Evolutionary conservation across 2,797 vertebrate genomes (phyloP).

Genomic region (Manis javanica): DNA sequence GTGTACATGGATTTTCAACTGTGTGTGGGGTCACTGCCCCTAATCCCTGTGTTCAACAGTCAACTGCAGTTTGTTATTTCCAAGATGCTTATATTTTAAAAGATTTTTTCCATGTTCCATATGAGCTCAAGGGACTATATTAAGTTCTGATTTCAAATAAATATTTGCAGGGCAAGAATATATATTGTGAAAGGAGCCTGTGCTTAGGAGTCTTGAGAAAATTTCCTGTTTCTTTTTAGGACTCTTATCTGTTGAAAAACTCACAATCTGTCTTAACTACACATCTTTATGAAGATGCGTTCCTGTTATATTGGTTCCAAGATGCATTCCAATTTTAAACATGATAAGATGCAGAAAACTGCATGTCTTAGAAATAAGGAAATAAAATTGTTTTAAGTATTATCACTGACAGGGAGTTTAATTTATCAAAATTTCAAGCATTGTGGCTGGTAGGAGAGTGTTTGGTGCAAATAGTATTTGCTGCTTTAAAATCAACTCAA

Average conservation of each 20-base stretch:
- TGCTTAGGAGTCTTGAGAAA: background rate
- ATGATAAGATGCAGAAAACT: background rate
- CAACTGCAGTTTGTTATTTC: background rate
- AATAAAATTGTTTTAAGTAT: background rate
- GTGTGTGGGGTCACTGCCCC: too few relatives aligned
- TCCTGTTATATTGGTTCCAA: background rate
- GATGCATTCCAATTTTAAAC: background rate
- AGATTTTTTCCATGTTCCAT: constrained; percentile 18
- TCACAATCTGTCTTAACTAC: background rate
- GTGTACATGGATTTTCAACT: too few relatives aligned
- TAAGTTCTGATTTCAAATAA: constrained; percentile 42
- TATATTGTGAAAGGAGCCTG: background rate
- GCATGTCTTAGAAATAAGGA: background rate
- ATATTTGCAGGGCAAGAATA: background rate
- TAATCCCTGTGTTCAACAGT: too few relatives aligned
- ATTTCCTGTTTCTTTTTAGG: background rate
- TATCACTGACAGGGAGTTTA: background rate
- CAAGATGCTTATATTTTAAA: constrained; percentile 26
- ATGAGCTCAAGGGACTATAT: background rate
- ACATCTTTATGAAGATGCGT: background rate
- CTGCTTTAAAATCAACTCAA: background rate
- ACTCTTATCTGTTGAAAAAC: background rate
- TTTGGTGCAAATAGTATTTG: background rate
- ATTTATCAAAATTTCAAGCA: background rate
- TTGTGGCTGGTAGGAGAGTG: background rate